Conservation (phyloP, 2,113 vertebrate species). For the Clinocottus analis region DNA sequence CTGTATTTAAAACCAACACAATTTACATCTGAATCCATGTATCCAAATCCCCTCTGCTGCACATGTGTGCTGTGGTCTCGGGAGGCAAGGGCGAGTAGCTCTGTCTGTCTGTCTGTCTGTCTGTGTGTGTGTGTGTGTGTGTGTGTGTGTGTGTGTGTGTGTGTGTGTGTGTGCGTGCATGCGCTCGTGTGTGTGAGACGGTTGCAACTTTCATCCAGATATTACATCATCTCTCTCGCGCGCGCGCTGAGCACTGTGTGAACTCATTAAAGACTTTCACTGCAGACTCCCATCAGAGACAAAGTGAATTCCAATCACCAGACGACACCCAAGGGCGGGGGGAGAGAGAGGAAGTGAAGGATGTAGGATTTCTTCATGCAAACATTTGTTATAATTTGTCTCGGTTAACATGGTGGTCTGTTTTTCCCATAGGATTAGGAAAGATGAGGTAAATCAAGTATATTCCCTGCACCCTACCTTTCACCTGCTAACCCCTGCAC, state of each 20-base stretch:
- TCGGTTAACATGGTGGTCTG: neutral
- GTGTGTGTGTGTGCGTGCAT: neutral
- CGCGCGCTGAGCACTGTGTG: conserved; percentile 18
- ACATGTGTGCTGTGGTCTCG: neutral
- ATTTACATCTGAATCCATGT: neutral
- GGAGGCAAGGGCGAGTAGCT: neutral
- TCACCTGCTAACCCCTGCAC: too few relatives aligned
- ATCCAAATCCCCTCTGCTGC: neutral
- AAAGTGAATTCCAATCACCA: conserved; percentile 47
- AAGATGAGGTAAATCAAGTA: too few relatives aligned
- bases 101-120: too few relatives aligned
- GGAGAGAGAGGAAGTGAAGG: conserved; percentile 13
- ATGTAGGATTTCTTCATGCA: neutral
- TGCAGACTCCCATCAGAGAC: conserved; percentile 46
- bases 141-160: too few relatives aligned
- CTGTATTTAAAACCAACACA: neutral
- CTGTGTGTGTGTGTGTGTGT: neutral
- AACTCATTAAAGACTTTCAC: conserved; percentile 55
- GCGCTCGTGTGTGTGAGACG: neutral
- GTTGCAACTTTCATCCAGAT: conserved; percentile 57
- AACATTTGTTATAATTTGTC: neutral
- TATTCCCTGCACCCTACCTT: too few relatives aligned
- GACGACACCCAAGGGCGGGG: conserved; percentile 32
- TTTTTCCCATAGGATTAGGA: too few relatives aligned
- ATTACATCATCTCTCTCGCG: conserved; percentile 64